Percentiles rank a stretch among this genome's conserved stretches.
Conservation (phyloP, 2,113 vertebrate genomes). For the Rattus norvegicus region DNA sequence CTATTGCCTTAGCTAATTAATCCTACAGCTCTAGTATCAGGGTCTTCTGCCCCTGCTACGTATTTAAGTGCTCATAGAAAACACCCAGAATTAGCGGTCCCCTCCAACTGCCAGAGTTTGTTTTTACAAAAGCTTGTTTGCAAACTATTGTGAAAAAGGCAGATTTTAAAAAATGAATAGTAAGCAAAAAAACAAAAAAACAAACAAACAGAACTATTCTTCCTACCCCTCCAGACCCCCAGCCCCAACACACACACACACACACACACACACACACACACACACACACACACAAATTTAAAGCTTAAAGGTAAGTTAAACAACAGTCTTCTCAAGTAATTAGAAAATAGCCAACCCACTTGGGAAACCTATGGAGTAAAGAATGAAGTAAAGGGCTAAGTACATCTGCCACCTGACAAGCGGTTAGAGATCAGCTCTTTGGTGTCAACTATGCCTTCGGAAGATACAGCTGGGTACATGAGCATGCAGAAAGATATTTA, state of each 20-base stretch:
- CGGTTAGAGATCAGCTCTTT: background rate
- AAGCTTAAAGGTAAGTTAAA: background rate
- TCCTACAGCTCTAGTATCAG: slow-evolving; percentile 70
- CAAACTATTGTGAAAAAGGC: slow-evolving; percentile 25
- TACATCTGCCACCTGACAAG: background rate
- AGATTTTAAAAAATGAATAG: background rate
- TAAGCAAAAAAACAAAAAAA: background rate
- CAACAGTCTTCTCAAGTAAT: background rate
- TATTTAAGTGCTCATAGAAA: slow-evolving; percentile 69
- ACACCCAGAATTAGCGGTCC: slow-evolving; percentile 66
- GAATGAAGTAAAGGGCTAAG: background rate
- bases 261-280: background rate
- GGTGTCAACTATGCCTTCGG: no score
- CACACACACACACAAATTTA: background rate
- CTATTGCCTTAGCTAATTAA: slow-evolving; percentile 62
- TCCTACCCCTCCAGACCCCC: no score
- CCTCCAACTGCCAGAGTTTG: background rate
- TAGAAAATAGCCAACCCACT: background rate
- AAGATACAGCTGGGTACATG: background rate
- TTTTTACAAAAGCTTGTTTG: slow-evolving; percentile 44
- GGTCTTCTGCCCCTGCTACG: slow-evolving; percentile 56
- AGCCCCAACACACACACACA: background rate
- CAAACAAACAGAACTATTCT: no score
- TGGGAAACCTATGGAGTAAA: background rate
- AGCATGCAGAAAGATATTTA: no score